Evolutionary conservation across 2,888 invertebrate species (phyloP).

Genomic region (Aporophyla lueneburgensis): DNA sequence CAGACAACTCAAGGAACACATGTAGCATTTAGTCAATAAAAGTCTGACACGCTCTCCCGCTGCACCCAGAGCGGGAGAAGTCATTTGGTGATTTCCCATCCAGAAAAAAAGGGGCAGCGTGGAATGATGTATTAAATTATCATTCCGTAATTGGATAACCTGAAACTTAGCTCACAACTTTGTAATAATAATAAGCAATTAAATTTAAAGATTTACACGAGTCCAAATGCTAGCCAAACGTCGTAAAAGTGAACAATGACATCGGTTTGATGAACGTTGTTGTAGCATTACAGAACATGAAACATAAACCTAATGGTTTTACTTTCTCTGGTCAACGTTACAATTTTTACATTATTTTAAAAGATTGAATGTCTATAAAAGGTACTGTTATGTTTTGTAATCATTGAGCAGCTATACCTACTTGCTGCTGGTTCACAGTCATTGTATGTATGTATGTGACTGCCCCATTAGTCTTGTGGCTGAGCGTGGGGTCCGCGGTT

Average conservation of each 20-base stretch:
- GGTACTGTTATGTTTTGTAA: not conserved
- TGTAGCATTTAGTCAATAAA: too few relatives aligned
- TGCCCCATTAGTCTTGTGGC: too few relatives aligned
- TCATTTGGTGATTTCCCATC: too few relatives aligned
- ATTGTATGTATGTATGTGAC: too few relatives aligned
- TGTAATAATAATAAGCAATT: not conserved
- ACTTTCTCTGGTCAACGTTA: constrained; percentile 7
- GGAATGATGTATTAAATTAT: too few relatives aligned
- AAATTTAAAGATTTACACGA: not conserved
- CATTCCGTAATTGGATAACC: not conserved
- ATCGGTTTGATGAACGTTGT: not conserved
- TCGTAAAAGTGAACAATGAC: constrained; percentile 11
- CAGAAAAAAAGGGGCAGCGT: too few relatives aligned
- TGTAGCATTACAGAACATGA: not conserved
- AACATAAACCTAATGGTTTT: not conserved
- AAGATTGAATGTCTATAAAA: not conserved
- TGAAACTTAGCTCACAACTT: not conserved
- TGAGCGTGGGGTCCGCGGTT: too few relatives aligned
- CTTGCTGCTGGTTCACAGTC: not conserved
- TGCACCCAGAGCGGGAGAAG: too few relatives aligned
- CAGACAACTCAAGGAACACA: too few relatives aligned
- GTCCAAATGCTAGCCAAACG: not conserved
- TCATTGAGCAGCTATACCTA: not conserved
- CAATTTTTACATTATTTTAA: not conserved
- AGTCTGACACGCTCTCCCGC: too few relatives aligned